Evolutionary conservation across 2,888 invertebrate species (phyloP).

Genomic region (Plebejus anna): DNA sequence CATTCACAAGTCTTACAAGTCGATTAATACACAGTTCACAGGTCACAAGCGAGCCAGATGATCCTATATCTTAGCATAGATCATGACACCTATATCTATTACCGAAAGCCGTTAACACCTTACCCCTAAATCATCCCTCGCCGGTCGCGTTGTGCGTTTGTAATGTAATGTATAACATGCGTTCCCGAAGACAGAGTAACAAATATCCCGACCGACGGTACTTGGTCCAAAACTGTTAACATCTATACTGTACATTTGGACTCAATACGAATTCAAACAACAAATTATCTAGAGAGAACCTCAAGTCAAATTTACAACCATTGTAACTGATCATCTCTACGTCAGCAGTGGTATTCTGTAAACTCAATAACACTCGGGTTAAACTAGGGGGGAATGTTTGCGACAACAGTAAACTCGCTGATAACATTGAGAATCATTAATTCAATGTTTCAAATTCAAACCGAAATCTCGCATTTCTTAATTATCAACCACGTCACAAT

Average conservation of each 20-base stretch:
- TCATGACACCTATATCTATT: neutral
- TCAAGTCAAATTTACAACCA: constrained; percentile 35
- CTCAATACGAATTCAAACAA: constrained; percentile 31
- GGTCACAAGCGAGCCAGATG: neutral
- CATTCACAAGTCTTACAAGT: neutral
- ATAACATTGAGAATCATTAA: neutral
- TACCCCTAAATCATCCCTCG: constrained; percentile 5
- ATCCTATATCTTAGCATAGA: neutral
- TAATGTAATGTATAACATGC: constrained; percentile 29
- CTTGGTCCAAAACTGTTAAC: constrained; percentile 67
- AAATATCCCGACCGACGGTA: constrained; percentile 61
- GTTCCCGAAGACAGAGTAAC: constrained; percentile 36
- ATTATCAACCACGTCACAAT: neutral
- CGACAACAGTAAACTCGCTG: neutral
- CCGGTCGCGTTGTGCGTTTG: neutral
- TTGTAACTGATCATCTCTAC: constrained; percentile 28
- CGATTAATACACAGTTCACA: neutral
- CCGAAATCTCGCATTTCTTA: neutral
- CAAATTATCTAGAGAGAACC: constrained; percentile 30
- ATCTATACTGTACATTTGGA: constrained; percentile 31
- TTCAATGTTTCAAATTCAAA: neutral
- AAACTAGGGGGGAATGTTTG: neutral
- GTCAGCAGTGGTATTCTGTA: constrained; percentile 1
- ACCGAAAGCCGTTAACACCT: neutral
- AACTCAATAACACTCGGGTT: neutral